Percentiles rank a stretch among this genome's conserved stretches.
Conservation (phyloP, 2,888 invertebrate species). For the Drosophila engyochracea region DNA sequence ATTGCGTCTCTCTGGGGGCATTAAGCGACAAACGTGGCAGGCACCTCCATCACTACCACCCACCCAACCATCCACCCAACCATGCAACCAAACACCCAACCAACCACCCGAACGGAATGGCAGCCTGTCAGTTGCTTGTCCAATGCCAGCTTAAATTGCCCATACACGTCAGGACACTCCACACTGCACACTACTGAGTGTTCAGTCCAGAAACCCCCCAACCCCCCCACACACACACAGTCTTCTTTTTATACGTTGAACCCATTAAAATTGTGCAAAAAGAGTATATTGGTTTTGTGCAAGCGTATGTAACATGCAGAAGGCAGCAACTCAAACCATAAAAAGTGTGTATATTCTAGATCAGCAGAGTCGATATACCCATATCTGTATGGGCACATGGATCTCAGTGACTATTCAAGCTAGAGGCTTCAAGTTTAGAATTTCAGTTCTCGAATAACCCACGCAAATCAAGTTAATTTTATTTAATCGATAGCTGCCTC, state of each 20-base stretch:
- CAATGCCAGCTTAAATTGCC: constrained; percentile 81
- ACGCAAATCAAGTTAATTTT: not conserved
- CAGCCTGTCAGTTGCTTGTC: constrained; percentile 74
- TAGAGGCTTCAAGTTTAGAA: not conserved
- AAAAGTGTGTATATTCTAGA: not conserved
- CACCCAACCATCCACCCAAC: not conserved
- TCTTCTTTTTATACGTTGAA: not conserved
- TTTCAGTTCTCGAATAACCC: not conserved
- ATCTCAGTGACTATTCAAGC: not conserved
- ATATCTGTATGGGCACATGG: not conserved
- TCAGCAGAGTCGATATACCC: not conserved
- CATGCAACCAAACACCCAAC: not conserved
- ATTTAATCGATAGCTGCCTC: not conserved
- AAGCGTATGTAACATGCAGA: not conserved
- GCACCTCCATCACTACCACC: constrained; percentile 2
- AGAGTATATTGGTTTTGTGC: not conserved
- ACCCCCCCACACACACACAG: not conserved
- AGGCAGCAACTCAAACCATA: not conserved
- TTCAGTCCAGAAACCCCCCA: constrained; percentile 5
- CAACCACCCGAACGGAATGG: not conserved
- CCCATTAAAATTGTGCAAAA: not conserved
- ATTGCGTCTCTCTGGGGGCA: constrained; percentile 78
- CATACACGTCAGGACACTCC: constrained; percentile 74
- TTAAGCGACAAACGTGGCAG: constrained; percentile 62
- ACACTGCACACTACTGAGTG: constrained; percentile 19